Conservation (phyloP, 1,140 invertebrate species). For the Vanessa tameamea region DNA sequence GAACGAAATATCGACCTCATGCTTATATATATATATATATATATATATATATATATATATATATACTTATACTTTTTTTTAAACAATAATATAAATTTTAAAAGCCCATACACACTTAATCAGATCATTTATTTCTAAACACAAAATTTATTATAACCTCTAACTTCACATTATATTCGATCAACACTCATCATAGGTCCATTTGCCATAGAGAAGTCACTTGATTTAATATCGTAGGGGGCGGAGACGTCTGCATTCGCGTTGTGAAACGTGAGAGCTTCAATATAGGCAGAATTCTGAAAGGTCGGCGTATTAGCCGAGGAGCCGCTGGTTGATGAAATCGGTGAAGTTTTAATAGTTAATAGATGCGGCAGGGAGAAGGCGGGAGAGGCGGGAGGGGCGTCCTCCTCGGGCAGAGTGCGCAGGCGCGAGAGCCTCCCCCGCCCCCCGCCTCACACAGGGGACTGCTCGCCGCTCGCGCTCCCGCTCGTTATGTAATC, state of each 20-base stretch:
- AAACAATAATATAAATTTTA: too few relatives aligned
- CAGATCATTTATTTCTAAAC: too few relatives aligned
- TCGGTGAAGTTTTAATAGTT: not conserved
- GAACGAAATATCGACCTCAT: too few relatives aligned
- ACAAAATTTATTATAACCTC: not conserved
- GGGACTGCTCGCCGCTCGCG: slow-evolving; percentile 71
- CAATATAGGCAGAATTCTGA: not conserved
- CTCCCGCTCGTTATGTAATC: slow-evolving; percentile 72
- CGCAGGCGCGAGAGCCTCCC: slow-evolving; percentile 72
- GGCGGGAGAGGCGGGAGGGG: slow-evolving; percentile 62
- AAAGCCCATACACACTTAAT: too few relatives aligned
- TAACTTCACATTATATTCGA: not conserved
- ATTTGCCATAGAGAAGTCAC: slow-evolving; percentile 6
- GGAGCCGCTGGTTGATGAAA: slow-evolving; percentile 5
- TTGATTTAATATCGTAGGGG: not conserved
- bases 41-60: too few relatives aligned
- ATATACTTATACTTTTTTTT: too few relatives aligned
- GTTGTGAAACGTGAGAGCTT: slow-evolving; percentile 13
- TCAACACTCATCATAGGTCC: not conserved
- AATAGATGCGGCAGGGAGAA: slow-evolving; percentile 13
- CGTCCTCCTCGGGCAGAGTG: slow-evolving; percentile 72
- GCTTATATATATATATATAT: too few relatives aligned
- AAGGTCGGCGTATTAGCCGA: not conserved
- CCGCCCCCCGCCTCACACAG: slow-evolving; percentile 73
- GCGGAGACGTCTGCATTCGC: slow-evolving; percentile 5